Percentiles rank a stretch among this genome's conserved stretches.
phyloP scores from a whole-genome alignment of 2,888 invertebrate species.

The Ellobium chinense region DNA sequence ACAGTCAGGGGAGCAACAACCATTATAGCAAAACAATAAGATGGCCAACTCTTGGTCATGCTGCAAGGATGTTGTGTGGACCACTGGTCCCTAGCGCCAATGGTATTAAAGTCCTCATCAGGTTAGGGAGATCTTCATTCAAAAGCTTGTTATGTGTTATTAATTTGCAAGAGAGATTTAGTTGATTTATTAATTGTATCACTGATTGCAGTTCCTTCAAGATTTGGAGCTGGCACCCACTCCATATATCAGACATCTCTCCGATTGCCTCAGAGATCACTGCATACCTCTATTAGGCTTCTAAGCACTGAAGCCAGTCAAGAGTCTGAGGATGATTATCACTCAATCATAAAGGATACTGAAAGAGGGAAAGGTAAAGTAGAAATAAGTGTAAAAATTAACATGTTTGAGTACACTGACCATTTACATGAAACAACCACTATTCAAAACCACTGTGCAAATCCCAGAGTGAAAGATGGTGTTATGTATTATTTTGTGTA shows the following conservation, averaged over 20 bases:
- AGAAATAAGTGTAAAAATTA: not conserved
- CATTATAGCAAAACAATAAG: no score
- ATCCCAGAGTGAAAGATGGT: no score
- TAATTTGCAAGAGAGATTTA: not conserved
- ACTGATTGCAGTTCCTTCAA: not conserved
- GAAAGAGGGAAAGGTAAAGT: constrained; percentile 82
- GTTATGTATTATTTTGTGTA: not conserved
- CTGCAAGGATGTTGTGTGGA: no score
- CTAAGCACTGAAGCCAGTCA: constrained; percentile 41
- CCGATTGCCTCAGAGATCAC: not conserved
- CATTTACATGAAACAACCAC: no score
- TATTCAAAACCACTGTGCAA: no score
- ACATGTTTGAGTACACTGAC: no score
- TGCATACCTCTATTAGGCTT: not conserved
- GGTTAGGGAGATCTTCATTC: no score
- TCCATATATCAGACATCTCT: not conserved
- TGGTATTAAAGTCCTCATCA: no score
- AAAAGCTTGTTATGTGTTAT: not conserved
- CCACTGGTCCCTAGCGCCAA: no score
- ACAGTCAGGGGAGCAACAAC: no score
- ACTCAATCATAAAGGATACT: constrained; percentile 83
- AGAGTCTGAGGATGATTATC: constrained; percentile 80
- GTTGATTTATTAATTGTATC: not conserved
- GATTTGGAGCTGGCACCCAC: not conserved
- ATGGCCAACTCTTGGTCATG: no score